Conservation (phyloP, 2,113 vertebrate genomes). For the Gymnogyps californianus region DNA sequence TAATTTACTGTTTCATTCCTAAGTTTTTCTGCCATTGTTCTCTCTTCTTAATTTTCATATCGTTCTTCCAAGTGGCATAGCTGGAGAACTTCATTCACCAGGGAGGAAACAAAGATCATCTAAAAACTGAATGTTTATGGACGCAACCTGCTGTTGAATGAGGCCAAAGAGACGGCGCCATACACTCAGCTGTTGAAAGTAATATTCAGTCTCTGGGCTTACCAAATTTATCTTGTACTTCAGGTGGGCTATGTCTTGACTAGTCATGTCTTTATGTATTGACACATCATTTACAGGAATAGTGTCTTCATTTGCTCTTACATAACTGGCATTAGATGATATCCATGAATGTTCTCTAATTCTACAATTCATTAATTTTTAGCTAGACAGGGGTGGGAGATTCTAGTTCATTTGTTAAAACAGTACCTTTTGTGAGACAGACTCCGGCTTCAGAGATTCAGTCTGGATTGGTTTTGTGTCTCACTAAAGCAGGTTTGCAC, state of each 20-base stretch:
- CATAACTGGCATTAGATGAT: not conserved
- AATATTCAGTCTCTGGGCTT: not conserved
- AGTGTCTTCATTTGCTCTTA: not conserved
- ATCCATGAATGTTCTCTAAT: not conserved
- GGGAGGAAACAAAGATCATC: not conserved
- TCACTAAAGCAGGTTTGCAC: not conserved
- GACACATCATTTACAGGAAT: not conserved
- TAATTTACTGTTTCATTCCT: not conserved
- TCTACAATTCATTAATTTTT: not conserved
- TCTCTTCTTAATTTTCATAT: not conserved
- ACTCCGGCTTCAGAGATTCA: not conserved
- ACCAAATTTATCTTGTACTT: not conserved
- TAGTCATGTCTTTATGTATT: not conserved
- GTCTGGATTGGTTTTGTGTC: not conserved
- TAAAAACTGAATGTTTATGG: not conserved
- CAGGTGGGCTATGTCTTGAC: not conserved
- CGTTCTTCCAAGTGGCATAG: not conserved
- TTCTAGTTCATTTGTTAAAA: not conserved
- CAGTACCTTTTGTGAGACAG: not conserved
- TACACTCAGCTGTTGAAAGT: not conserved
- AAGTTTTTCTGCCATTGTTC: not conserved
- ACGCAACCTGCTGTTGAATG: not conserved
- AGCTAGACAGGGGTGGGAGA: not conserved
- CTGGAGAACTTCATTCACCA: not conserved
- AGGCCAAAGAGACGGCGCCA: not conserved